phyloP scores from a whole-genome alignment of 2,113 vertebrate genomes.

The Nicator chloris region DNA sequence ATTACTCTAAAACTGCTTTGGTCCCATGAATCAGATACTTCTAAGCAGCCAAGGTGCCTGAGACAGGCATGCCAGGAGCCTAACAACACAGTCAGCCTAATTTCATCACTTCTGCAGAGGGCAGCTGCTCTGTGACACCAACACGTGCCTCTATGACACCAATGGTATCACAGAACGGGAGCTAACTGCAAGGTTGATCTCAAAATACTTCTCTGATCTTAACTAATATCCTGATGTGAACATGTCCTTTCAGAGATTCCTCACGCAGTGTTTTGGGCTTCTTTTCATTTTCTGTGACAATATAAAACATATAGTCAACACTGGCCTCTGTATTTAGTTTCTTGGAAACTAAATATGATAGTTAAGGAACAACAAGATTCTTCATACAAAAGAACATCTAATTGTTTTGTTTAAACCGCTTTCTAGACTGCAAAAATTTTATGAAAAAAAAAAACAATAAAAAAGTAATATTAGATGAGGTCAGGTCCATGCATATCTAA shows the following conservation, averaged over 20 bases:
- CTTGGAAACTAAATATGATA: background rate
- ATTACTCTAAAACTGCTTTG: background rate
- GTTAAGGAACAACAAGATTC: background rate
- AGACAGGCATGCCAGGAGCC: background rate
- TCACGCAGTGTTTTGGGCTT: background rate
- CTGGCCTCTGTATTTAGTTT: background rate
- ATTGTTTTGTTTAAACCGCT: background rate
- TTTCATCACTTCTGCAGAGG: background rate
- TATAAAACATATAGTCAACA: background rate
- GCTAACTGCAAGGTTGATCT: background rate
- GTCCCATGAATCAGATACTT: background rate
- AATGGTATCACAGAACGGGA: background rate
- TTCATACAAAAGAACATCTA: background rate
- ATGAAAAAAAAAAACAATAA: background rate
- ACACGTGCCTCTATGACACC: accelerated
- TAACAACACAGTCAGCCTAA: background rate
- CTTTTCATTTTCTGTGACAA: background rate
- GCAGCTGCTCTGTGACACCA: accelerated
- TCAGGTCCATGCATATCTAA: background rate
- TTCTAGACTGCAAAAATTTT: background rate
- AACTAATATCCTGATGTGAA: background rate
- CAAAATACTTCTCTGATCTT: background rate
- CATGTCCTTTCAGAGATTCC: background rate
- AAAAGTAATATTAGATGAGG: background rate
- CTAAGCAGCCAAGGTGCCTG: background rate